Conservation (phyloP, 2,113 vertebrate species). For the Indicator indicator region DNA sequence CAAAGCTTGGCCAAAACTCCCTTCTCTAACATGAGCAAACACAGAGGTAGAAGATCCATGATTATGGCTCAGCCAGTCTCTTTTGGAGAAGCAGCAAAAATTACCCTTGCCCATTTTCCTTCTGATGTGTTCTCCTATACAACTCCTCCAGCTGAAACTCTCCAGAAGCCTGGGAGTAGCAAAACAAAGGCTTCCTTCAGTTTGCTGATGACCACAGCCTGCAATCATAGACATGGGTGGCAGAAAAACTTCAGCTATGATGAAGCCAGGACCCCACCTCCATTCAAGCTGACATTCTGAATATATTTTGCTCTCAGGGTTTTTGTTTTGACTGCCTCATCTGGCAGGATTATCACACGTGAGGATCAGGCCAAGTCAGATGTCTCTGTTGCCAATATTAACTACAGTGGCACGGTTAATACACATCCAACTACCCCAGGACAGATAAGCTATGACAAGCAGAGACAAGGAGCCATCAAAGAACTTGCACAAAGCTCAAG, state of each 20-base stretch:
- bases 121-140: not conserved
- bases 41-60: not conserved
- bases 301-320: not conserved
- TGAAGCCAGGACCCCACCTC: not conserved
- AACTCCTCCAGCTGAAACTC: not conserved
- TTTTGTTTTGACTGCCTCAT: conserved; percentile 18
- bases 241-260: not conserved
- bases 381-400: not conserved
- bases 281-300: not conserved
- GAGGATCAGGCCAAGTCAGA: not conserved
- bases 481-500: not conserved
- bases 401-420: not conserved
- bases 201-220: not conserved
- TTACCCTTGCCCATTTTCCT: not conserved
- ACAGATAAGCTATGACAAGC: not conserved
- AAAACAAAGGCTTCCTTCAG: not conserved
- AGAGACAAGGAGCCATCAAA: not conserved
- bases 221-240: not conserved
- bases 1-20: not conserved
- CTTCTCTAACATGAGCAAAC: not conserved
- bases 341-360: not conserved
- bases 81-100: not conserved
- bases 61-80: not conserved
- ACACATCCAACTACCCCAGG: accelerated
- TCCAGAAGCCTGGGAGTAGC: not conserved